Evolutionary conservation across 2,113 vertebrate genomes (phyloP), one percentile per base, ranked within the genome.

Genomic region (Mola mola): DNA sequence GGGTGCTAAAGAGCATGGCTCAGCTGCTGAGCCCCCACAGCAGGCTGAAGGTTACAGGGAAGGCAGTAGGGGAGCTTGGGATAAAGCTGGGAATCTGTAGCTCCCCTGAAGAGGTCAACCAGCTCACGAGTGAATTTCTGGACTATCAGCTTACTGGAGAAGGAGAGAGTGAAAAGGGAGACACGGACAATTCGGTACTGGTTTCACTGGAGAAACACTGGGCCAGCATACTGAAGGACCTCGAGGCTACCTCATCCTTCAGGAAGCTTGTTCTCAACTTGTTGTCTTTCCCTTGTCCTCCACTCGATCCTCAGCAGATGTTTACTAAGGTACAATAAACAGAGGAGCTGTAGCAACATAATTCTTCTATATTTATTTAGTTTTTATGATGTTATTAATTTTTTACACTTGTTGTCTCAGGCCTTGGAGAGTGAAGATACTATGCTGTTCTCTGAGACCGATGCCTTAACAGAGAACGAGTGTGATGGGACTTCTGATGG

Each of bases 181-280:
- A 12, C 1, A 64, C 52, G n/a, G 64, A 66, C 6, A 12, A 17
- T 0, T 17, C 42, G 13, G 42, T 16, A 24, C 22, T 8, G 16
- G 15, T 47, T 49, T 66, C 81, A 1, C 50, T 84, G 26, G 89
- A 90, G 66, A 66, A 72, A 49, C 82, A 89, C 60, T 92, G 90
- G 90, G 52, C 73, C 46, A n/a, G 13, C 1, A 19, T 85, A 8
- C 80, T 93, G 31, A 83, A 67, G 41, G 64, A 76, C 37, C 62
- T 33, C 19, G 46, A 63, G 17, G 60, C 52, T 1, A 31, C 53
- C 9, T 90, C 89, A 4, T 2, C 79, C 22, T 89, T 92, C 62
- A 86, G 82, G 33, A 92, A 81, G 62, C 91, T 93, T 5, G 46
- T 92, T 26, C 56, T 91, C 55, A 89, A 83, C 53, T 71, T 93